Base-by-base conservation (phyloP, 2,888 invertebrate genomes). In the Stenodema calcarata region DNA sequence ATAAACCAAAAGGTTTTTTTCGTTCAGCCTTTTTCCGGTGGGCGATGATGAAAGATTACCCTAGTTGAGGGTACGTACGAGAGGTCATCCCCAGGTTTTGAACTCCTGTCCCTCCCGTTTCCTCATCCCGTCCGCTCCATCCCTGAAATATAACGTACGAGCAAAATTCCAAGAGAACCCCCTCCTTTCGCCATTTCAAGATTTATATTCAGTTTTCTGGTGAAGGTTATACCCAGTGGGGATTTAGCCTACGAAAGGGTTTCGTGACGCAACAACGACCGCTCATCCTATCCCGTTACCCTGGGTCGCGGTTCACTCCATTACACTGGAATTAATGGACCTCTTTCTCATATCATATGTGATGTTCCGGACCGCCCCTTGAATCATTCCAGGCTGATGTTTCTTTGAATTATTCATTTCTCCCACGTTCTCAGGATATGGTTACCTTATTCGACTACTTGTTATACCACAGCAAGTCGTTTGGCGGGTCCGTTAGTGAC, bases 181-280 rank as follows among this genome's bases (percentile, higher is more conserved):
- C 12, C 16, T 47, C 47, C 12, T 16, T 2, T 14, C 47, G 18
- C 23, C 62, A 12, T 62, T 62, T 62, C 62, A 62, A 62, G 62
- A 62, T 62, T 62, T 62, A 62, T 62, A 62, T 62, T 62, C 62
- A 23, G 23, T 62, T 62, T 62, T 62, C 62, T 73, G 73, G 73
- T 16, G 73, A 41, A 73, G 18, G 73, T 30, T 73, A 35, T 41
- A 73, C 73, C n/a, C 18, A 35, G 30, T 41, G 35, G 73, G 35
- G 30, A 16, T 18, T 9, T 12, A 12, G 35, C 35, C 35, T 11
- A 28, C 18, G 35, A 18, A 30, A 73, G 41, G 73, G 73, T 73
- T 73, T 73, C 35, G 73, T 73, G 73, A 62, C 62, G 62, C 62
- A 62, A 62, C 62, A 62, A 23, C 62, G 62, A 62, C 62, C 62